A percentile compares a stretch with the other conserved stretches of the same genome.
Conservation (phyloP, 2,113 vertebrate species). For the Psilopogon haemacephalus region DNA sequence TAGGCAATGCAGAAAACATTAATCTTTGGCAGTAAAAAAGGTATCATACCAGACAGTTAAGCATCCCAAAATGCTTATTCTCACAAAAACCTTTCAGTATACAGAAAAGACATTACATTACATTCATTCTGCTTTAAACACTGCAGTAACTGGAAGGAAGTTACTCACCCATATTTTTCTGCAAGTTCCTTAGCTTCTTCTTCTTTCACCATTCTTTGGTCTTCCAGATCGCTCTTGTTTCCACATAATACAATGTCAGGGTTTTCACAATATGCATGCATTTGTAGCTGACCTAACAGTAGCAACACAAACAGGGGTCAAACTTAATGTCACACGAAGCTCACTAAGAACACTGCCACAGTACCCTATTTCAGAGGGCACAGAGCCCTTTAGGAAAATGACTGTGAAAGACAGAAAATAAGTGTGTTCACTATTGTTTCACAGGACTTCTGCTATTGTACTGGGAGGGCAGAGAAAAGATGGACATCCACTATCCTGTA, state of each 20-base stretch:
- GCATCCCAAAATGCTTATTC: background rate
- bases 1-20: background rate
- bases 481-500: background rate
- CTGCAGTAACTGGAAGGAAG: background rate
- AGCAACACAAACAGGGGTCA: background rate
- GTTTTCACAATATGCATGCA: conserved; percentile 95
- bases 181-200: conserved; percentile 89
- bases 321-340: background rate
- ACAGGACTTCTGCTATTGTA: background rate
- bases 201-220: conserved; percentile 88
- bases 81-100: background rate
- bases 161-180: conserved; percentile 90
- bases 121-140: background rate
- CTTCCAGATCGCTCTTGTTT: conserved; percentile 93
- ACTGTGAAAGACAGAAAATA: background rate
- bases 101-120: background rate
- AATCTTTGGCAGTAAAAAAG: background rate
- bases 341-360: background rate
- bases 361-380: background rate
- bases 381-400: background rate
- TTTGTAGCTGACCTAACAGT: conserved; percentile 90
- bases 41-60: background rate
- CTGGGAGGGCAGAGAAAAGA: background rate
- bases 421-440: background rate
- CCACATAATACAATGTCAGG: conserved; percentile 95